These are phyloP conservation scores for Anthophora plumipes DNA, from an alignment of 2,888 invertebrate genomes.

Conservation along the genomic window DNA sequence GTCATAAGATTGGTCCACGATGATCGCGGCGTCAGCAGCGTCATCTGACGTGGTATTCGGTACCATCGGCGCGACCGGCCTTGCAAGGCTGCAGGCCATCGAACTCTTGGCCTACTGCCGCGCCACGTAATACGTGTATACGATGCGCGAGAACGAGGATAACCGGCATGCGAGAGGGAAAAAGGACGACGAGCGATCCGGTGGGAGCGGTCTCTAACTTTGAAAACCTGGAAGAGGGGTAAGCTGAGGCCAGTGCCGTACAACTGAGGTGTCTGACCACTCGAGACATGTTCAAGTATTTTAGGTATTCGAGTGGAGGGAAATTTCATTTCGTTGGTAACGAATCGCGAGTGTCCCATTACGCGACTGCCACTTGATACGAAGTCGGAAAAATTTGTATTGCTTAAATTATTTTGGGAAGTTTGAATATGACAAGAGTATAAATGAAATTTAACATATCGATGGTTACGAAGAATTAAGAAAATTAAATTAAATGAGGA, in stretches of 20 bases:
- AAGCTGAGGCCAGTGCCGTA: constrained; percentile 44
- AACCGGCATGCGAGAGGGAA: constrained; percentile 58
- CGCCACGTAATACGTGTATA: constrained; percentile 70
- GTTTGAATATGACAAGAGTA: constrained; percentile 3
- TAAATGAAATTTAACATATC: background rate
- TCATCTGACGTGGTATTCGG: constrained; percentile 63
- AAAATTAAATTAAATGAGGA: no score
- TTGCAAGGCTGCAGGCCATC: constrained; percentile 84
- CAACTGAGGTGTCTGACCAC: constrained; percentile 17
- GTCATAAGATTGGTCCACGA: constrained; percentile 34
- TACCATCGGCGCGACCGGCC: constrained; percentile 73
- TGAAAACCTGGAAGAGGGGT: constrained; percentile 33
- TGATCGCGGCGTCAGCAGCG: constrained; percentile 43
- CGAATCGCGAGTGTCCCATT: background rate
- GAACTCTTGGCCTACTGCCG: constrained; percentile 82
- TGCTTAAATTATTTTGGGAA: background rate
- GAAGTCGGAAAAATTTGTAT: background rate
- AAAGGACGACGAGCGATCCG: constrained; percentile 51
- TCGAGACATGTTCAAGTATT: background rate
- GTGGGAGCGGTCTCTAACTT: constrained; percentile 48
- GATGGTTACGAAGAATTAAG: no score
- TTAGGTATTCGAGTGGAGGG: background rate
- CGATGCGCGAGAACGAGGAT: constrained; percentile 68
- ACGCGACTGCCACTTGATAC: background rate
- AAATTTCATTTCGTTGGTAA: constrained; percentile 3